Conservation (phyloP, 2,797 vertebrate genomes). For the Chiroxiphia lanceolata region DNA sequence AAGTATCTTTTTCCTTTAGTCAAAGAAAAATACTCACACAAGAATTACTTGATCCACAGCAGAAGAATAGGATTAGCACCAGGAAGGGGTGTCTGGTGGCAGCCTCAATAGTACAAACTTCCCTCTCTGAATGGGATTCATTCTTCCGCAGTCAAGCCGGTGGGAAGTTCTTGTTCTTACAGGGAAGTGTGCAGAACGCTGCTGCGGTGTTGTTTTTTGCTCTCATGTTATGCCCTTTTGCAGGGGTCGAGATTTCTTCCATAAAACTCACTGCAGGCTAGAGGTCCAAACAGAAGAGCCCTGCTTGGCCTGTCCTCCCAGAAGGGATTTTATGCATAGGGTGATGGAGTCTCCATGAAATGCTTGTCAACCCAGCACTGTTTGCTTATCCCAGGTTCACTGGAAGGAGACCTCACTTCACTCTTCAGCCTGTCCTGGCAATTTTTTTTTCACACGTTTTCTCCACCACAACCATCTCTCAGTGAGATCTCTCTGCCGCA, state of each 20-base stretch:
- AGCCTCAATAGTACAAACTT: not conserved
- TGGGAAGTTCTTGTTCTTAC: conserved; percentile 11
- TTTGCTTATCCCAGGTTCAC: conserved; percentile 11
- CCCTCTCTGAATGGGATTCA: conserved; percentile 23
- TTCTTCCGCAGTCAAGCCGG: not conserved
- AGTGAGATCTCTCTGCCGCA: not conserved
- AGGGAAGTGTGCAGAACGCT: not conserved
- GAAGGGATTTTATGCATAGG: not conserved
- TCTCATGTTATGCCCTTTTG: conserved; percentile 43
- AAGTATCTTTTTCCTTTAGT: conserved; percentile 54
- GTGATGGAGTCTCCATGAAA: not conserved
- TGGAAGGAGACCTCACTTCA: not conserved
- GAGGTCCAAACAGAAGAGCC: not conserved
- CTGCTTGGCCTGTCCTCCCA: not conserved
- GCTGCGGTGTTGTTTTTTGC: not conserved
- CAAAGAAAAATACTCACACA: conserved; percentile 13
- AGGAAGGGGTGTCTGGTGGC: conserved; percentile 50
- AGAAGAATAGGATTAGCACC: conserved; percentile 61
- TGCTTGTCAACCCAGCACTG: not conserved
- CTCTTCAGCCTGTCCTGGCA: not conserved
- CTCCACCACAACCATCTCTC: not conserved
- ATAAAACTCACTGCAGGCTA: not conserved
- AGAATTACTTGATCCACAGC: conserved; percentile 38
- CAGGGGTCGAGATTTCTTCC: conserved; percentile 38
- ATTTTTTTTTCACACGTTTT: not conserved